These are phyloP conservation scores for Phaethon lepturus DNA, from an alignment of 2,113 vertebrate species.

Conservation along the genomic window DNA sequence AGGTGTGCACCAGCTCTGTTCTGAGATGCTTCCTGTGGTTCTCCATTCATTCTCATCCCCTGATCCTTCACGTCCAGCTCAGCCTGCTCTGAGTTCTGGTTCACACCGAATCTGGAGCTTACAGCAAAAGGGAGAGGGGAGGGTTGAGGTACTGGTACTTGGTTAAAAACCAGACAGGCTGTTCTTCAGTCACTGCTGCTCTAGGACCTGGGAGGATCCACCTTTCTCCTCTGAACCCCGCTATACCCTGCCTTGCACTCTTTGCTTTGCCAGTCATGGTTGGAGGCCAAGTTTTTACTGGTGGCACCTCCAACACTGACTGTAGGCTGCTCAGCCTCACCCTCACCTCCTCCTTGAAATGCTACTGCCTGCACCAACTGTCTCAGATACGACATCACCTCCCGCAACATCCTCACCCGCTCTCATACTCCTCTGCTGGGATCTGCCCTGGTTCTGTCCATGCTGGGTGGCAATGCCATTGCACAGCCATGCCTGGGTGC, in stretches of 20 bases:
- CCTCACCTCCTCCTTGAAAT: background rate
- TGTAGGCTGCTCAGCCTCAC: background rate
- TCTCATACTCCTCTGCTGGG: background rate
- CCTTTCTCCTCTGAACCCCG: background rate
- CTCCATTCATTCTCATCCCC: background rate
- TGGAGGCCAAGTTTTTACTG: background rate
- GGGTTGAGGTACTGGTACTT: background rate
- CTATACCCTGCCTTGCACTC: background rate
- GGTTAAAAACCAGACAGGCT: background rate
- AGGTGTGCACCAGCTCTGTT: background rate
- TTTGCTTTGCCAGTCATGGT: background rate
- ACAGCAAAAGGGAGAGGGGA: background rate
- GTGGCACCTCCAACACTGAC: background rate
- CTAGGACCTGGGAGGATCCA: background rate
- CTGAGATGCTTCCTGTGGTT: background rate
- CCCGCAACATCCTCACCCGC: background rate
- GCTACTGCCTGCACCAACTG: background rate
- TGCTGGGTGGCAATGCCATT: fast-evolving
- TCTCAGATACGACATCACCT: background rate
- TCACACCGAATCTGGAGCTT: background rate
- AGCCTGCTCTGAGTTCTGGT: background rate
- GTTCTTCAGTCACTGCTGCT: background rate
- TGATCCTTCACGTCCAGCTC: background rate
- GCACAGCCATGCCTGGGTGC: background rate
- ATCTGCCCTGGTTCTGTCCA: background rate